These are phyloP conservation scores for Conus ventricosus DNA, from an alignment of 1,140 invertebrate species.

Conservation along the genomic window DNA sequence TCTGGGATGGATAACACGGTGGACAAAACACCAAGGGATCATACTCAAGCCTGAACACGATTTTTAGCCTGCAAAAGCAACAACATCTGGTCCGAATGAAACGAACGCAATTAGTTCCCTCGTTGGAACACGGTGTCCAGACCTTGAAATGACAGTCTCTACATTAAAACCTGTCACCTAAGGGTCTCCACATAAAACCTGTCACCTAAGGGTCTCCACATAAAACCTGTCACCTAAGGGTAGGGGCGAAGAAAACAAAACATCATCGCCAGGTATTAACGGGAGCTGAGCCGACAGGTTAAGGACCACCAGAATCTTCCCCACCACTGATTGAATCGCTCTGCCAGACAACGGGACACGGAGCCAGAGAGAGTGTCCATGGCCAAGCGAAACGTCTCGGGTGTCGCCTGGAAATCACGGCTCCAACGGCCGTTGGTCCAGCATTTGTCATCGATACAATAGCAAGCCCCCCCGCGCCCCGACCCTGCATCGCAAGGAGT, in stretches of 20 bases:
- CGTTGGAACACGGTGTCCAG: not conserved
- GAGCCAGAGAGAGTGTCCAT: not conserved
- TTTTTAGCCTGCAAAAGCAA: not conserved
- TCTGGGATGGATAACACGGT: too few species aligned
- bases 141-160: not conserved
- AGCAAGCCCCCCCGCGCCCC: not conserved
- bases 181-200: too few species aligned
- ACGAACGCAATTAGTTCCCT: not conserved
- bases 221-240: not conserved
- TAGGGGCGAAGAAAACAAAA: too few species aligned
- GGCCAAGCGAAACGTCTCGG: not conserved
- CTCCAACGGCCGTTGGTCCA: not conserved
- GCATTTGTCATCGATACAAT: conserved; percentile 11
- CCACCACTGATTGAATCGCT: not conserved
- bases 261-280: too few species aligned
- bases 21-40: not conserved
- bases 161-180: too few species aligned
- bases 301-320: not conserved
- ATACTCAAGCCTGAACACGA: not conserved
- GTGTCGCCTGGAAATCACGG: not conserved
- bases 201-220: too few species aligned
- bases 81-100: not conserved
- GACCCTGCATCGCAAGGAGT: not conserved
- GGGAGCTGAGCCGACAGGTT: not conserved
- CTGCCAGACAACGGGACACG: not conserved